Conservation (phyloP, 2,888 invertebrate species). For the Orthonevra nobilis region DNA sequence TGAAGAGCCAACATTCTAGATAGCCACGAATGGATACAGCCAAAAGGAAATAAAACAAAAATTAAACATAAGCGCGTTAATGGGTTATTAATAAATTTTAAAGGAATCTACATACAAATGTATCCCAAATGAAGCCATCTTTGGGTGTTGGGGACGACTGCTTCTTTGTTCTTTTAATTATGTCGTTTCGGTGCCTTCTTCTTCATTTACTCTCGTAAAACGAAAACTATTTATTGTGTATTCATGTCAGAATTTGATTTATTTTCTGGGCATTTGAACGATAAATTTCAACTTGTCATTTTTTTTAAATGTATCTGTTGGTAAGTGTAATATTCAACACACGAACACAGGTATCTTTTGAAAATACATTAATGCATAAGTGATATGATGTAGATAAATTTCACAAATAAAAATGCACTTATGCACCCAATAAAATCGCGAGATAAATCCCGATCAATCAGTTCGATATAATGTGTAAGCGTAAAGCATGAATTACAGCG, state of each 20-base stretch:
- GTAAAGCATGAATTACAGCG: constrained; percentile 38
- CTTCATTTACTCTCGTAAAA: constrained; percentile 17
- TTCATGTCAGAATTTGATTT: constrained; percentile 64
- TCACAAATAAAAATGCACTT: constrained; percentile 61
- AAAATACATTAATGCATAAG: no score
- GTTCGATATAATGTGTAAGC: constrained; percentile 43
- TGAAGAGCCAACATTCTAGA: no score
- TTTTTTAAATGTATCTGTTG: neutral
- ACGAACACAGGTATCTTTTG: no score
- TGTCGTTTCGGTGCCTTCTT: constrained; percentile 43
- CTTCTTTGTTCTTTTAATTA: constrained; percentile 62
- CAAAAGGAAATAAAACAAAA: constrained; percentile 6
- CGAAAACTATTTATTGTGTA: constrained; percentile 47
- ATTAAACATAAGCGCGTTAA: constrained; percentile 42
- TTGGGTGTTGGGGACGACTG: constrained; percentile 50
- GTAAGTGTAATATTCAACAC: no score
- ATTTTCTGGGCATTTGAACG: constrained; percentile 46
- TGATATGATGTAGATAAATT: constrained; percentile 51
- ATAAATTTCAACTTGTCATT: constrained; percentile 54
- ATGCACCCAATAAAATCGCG: constrained; percentile 64
- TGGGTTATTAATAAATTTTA: constrained; percentile 65
- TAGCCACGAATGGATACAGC: no score
- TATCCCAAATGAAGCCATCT: constrained; percentile 63
- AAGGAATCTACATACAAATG: constrained; percentile 56
- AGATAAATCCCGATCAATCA: constrained; percentile 65